Evolutionary conservation across 2,888 invertebrate species (phyloP), one percentile per base, ranked within the genome.

Genomic region (Camponotus fellah): DNA sequence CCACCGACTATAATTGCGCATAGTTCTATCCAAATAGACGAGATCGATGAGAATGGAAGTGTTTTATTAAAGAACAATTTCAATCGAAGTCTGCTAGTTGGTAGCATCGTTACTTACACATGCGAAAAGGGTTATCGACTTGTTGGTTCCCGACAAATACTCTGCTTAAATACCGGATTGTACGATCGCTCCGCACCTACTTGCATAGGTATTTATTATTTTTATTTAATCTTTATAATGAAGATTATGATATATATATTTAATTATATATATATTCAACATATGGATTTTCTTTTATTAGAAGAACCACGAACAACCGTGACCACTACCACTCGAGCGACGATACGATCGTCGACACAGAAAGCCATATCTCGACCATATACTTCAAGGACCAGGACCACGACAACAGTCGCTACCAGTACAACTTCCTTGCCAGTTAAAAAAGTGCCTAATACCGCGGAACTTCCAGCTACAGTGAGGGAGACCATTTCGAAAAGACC

Each of bases 171-270:
- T 14, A 97, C 96, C 69, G 98, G 98, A 0, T 96, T 97, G 84
- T 98, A 98, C 96, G 98, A 98, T 93, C 96, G 96, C 76, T 95
- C 96, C 0, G 95, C 97, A 68, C 98, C 98, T 0, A 95, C 95
- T 69, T 99, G 98, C 94, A 95, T 95, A 94, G 96, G 98, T 96
- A 95, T 1, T 26, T 26, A 2, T 26, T 26, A 26, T 26, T 26
- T 26, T 26, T 26, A 26, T 26, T 32, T 72, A 62, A 65, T 21
- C n/a, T 64, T 69, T 26, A 34, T 60, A 46, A 46, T 77, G 34
- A n/a, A 2, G n/a, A 14, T 49, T 14, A 17, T 2, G 8, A 49
- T 49, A 49, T 49, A 49, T 49, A 49, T 37, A 37, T 26, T 26
- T 26, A 26, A 26, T 26, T 26, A 8, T 46, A 14, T 26, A 14